These are phyloP conservation scores for Melanotaenia maccullochi DNA, from an alignment of 2,797 vertebrate genomes.

Conservation along the genomic window DNA sequence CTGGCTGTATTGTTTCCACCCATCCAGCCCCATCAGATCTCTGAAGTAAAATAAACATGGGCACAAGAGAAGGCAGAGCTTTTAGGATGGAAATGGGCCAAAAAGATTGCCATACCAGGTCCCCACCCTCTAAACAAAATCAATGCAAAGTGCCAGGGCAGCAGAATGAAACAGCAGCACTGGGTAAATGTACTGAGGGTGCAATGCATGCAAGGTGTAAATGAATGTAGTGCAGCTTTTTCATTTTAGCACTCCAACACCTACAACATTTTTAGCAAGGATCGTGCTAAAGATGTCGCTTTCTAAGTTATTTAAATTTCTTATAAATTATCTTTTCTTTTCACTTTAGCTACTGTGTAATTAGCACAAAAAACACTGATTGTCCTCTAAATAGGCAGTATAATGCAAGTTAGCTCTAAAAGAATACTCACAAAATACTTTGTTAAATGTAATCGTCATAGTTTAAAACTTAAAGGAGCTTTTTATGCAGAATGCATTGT, in stretches of 20 bases:
- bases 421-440: not conserved
- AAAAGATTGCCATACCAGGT: constrained; percentile 26
- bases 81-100: constrained; percentile 43
- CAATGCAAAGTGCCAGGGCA: constrained; percentile 57
- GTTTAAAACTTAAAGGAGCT: not conserved
- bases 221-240: constrained; percentile 32
- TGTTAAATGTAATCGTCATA: not conserved
- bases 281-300: not conserved
- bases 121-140: constrained; percentile 47
- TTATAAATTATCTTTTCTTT: not conserved
- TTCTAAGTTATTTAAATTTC: not conserved
- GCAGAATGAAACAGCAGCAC: constrained; percentile 57
- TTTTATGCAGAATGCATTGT: not conserved
- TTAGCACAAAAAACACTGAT: not conserved
- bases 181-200: constrained; percentile 21
- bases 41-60: constrained; percentile 38
- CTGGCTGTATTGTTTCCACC: constrained; percentile 38
- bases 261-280: not conserved
- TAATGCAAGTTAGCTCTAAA: no score
- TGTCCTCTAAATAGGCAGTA: not conserved
- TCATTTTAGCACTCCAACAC: constrained; percentile 16
- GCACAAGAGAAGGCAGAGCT: constrained; percentile 24
- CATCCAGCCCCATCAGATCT: constrained; percentile 42
- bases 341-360: not conserved
- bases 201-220: constrained; percentile 48